Evolutionary conservation across 2,888 invertebrate species (phyloP), one percentile per base, ranked within the genome.

Genomic region (Epirrita christyi): DNA sequence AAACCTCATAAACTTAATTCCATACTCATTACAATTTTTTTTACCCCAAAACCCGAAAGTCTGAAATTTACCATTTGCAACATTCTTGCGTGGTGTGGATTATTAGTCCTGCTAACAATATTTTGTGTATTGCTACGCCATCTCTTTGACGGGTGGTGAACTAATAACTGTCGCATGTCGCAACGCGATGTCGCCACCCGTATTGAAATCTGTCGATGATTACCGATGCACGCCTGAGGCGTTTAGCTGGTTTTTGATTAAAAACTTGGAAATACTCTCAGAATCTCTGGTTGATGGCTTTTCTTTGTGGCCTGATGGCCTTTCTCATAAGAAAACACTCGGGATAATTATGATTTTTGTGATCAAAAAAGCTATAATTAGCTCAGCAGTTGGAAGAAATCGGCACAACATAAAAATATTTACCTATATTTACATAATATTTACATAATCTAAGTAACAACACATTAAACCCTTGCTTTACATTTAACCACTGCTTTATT

Each of bases 111-210:
- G 6, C 1, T 21, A 41, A n/a, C 2, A 21, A 43, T 11, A 9
- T 27, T 54, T 46, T 37, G 21, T 34, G 48, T 15, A 43, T 40
- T n/a, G 5, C 34, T 37, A 36, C 88, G 89, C 88, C 91, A 92
- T 88, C 91, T 92, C 81, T 79, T 67, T 48, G 36, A 46, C 44
- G 11, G 11, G 10, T 50, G 21, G 10, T 14, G 82, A 84, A 90
- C 81, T 81, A 66, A 44, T 63, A 78, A 73, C 76, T 92, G 90
- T 91, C 90, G 78, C 70, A 75, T 81, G 81, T 83, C 78, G 71
- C 85, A 82, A 77, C 80, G 71, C 79, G 92, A 90, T 89, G 92
- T 90, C 92, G 92, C 92, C 85, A 72, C 66, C 47, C 66, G 64
- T 69, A 64, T 59, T 57, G 51, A 63, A 61, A 54, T 55, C 46